Conservation (phyloP, 1,140 invertebrate species). For the Drosophila equinoxialis region DNA sequence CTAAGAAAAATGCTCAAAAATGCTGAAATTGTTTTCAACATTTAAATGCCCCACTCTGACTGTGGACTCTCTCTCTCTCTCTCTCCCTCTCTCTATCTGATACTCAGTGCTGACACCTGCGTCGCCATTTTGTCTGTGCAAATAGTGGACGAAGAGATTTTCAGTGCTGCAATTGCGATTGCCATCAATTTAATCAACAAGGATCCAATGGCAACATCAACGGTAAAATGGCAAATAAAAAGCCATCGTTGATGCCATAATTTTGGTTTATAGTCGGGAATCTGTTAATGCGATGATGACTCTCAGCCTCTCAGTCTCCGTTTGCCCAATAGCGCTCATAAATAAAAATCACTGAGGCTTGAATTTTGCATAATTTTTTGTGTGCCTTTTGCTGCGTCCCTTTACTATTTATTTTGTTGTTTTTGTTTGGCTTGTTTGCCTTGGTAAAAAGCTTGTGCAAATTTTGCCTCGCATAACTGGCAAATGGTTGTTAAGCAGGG, state of each 20-base stretch:
- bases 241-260: conserved; percentile 57
- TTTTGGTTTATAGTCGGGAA: conserved; percentile 74
- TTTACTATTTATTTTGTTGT: conserved; percentile 26
- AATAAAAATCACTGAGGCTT: conserved; percentile 78
- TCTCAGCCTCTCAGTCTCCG: conserved; percentile 29
- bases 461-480: conserved; percentile 49
- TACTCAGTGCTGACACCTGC: conserved; percentile 36
- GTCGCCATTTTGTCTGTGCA: conserved; percentile 50
- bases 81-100: not conserved
- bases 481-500: not conserved
- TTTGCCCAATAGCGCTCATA: conserved; percentile 56
- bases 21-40: conserved; percentile 49
- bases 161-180: conserved; percentile 51
- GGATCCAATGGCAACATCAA: conserved; percentile 31
- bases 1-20: conserved; percentile 42
- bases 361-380: conserved; percentile 70
- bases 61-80: too few species aligned
- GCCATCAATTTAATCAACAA: conserved; percentile 77
- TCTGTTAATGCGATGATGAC: conserved; percentile 74
- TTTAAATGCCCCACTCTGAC: conserved; percentile 53
- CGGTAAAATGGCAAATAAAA: conserved; percentile 61
- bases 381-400: not conserved
- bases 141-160: conserved; percentile 27
- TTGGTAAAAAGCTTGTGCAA: conserved; percentile 51
- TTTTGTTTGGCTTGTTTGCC: conserved; percentile 27